Base-by-base conservation (phyloP, 2,888 invertebrate species). In the Watsonalla cultraria region DNA sequence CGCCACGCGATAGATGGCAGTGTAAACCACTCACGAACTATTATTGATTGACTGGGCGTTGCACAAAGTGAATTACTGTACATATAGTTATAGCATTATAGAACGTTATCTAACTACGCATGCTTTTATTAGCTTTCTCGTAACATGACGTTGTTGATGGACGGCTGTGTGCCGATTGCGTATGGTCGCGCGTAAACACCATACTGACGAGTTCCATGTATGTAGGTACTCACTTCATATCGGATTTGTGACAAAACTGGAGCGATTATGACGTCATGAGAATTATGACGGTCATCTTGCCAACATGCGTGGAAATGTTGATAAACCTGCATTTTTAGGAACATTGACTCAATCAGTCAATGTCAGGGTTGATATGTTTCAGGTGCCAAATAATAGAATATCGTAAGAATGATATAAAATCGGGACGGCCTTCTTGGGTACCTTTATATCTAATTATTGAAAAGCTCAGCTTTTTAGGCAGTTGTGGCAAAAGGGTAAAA, bases 51-150 rank as follows among this genome's bases (percentile, higher is more conserved):
- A 42, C 42, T 42, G 8, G 11, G 42, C 5, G 42, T 35, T 7
- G 37, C 1, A 37, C 7, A 37, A 37, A 37, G 7, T 7, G 6
- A 35, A 7, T 5, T 35, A 35, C 6, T 47, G 50, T 53, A 53
- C 49, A 54, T 39, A 39, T 56, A 56, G 49, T 45, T 47, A 51
- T 45, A 53, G 52, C 55, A 45, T 51, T 54, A 53, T 46, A 54
- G 57, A 61, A 60, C 53, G 48, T 56, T 52, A 58, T 59, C 34
- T 35, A 54, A 15, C 53, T 56, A 52, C 57, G 53, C 53, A 58
- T 49, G 48, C 56, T 54, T 63, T 65, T 62, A 66, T 61, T 62
- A 68, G 70, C 68, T 78, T 76, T 74, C 65, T 64, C 56, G 60
- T 60, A 60, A 52, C 39, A 58, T 77, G 73, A 77, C 71, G 76